phyloP scores from a whole-genome alignment of 2,797 vertebrate genomes.

The Gambelia wislizenii region DNA sequence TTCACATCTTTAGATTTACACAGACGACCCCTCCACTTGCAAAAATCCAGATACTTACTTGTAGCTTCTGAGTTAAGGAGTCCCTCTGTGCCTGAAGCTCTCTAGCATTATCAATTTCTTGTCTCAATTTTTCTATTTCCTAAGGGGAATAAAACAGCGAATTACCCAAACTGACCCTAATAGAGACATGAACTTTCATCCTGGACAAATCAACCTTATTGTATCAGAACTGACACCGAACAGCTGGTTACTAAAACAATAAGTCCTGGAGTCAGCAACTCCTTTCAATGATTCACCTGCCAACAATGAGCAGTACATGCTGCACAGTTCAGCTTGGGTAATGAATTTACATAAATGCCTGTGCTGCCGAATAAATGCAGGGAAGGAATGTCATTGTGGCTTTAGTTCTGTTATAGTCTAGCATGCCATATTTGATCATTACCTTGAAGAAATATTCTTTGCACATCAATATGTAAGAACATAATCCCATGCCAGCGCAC shows the following conservation, averaged over 20 bases:
- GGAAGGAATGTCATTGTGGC: not conserved
- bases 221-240: not conserved
- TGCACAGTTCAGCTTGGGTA: not conserved
- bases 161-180: not conserved
- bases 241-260: not conserved
- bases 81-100: conserved; percentile 96
- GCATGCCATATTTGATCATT: not conserved
- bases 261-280: not conserved
- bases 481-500: not conserved
- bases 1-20: not conserved
- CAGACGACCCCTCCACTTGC: too few relatives aligned
- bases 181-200: not conserved
- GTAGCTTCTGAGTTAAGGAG: conserved; percentile 91
- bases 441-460: conserved; percentile 5
- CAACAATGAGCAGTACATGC: not conserved
- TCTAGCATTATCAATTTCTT: conserved; percentile 94
- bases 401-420: not conserved
- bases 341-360: not conserved
- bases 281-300: not conserved
- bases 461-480: not conserved
- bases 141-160: conserved; percentile 71
- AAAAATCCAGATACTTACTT: conserved; percentile 82
- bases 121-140: conserved; percentile 97
- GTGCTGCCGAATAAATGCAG: not conserved
- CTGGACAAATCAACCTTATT: not conserved